Evolutionary conservation across 2,113 vertebrate genomes (phyloP), one percentile per base, ranked within the genome.

Genomic region (Rafetus swinhoei): DNA sequence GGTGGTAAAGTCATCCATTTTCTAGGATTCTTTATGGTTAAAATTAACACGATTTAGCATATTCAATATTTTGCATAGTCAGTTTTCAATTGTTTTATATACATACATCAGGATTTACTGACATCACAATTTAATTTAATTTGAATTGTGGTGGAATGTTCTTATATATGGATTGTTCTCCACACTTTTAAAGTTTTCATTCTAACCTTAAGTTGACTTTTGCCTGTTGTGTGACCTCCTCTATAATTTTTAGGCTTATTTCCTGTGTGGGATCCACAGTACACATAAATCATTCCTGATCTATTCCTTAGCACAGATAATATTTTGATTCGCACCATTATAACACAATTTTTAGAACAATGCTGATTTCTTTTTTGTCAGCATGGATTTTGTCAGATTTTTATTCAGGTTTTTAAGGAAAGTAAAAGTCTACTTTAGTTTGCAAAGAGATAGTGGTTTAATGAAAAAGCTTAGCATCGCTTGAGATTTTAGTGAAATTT

Each of bases 211-310:
- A 69, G 81, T 92, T 91, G 72, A 76, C 95, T 84, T 74, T 54
- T 87, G 93, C 56, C 83, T 93, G 80, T 80, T 90, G 32, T 1
- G 27, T 59, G 74, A 69, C 84, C 95, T 88, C 54, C 93, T 93
- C 86, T n/a, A 16, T 86, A 54, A 32, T 85, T 94, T 97, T 96
- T 87, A 87, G 80, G 1, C 94, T 95, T 93, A 52, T 94, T 97
- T 97, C 83, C 90, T 92, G 92, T 82, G 89, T 88, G 85, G 88
- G 87, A 65, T 45, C 93, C 91, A 81, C 82, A 88, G 93, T 91
- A 54, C 53, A 52, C 74, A 14, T 86, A 88, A 96, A 79, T 85
- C 59, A 21, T 93, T 24, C 90, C 62, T 93, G 95, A 74, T 82
- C 45, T 92, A 81, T 90, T 92, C 85, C 90, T 97, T 91, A 27